Conservation (phyloP, 1,140 invertebrate species). For the Drosophila pseudoobscura region DNA sequence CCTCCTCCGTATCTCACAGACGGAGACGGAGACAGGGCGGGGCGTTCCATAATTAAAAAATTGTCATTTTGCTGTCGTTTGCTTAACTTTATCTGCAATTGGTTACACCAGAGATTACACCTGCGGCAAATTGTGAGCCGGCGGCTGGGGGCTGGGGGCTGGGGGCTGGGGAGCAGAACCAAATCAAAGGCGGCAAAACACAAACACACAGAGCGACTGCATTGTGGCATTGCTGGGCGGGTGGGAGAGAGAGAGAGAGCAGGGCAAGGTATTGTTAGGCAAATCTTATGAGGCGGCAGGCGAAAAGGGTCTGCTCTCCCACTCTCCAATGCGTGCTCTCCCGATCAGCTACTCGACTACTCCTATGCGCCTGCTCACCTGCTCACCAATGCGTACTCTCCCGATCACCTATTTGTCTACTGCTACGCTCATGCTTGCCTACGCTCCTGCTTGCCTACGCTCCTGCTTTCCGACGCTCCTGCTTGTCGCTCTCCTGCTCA, state of each 20-base stretch:
- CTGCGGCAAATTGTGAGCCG: slow-evolving; percentile 48
- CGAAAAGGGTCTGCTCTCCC: slow-evolving; percentile 22
- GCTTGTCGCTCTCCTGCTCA: not conserved
- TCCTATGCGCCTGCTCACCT: no score
- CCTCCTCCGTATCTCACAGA: slow-evolving; percentile 22
- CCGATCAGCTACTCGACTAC: not conserved
- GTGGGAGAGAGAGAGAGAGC: not conserved
- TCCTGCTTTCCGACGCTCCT: no score
- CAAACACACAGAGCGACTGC: slow-evolving; percentile 37
- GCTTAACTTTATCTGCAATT: slow-evolving; percentile 73
- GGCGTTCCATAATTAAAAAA: slow-evolving; percentile 71
- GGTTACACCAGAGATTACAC: slow-evolving; percentile 73
- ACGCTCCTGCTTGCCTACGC: no score
- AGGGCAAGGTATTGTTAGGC: slow-evolving; percentile 46
- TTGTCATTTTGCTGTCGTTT: slow-evolving; percentile 74
- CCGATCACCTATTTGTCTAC: no score
- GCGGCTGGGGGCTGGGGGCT: not conserved
- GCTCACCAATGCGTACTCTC: no score
- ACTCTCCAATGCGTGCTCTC: no score
- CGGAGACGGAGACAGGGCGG: not conserved
- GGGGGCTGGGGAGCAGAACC: slow-evolving; percentile 1
- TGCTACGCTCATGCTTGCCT: no score
- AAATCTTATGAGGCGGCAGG: slow-evolving; percentile 53
- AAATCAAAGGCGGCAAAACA: slow-evolving; percentile 57
- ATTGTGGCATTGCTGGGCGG: slow-evolving; percentile 37